phyloP scores from a whole-genome alignment of 2,888 invertebrate species.

The Boloria euphrosyne region DNA sequence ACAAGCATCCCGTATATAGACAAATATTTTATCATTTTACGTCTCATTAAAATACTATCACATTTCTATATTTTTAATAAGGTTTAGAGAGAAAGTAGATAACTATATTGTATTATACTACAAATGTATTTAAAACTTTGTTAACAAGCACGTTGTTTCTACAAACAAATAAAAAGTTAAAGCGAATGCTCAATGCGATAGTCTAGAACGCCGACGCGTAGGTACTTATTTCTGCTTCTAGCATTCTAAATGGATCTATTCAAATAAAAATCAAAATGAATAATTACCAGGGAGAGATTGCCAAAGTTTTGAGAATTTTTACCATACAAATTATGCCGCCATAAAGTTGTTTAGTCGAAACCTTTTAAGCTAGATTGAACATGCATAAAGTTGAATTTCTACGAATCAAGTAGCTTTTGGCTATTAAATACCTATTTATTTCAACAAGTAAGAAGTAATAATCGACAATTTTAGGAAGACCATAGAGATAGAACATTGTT shows the following conservation, averaged over 20 bases:
- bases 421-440: background rate
- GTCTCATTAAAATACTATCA: too few relatives aligned
- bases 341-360: constrained; percentile 7
- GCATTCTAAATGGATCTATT: background rate
- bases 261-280: background rate
- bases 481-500: too few relatives aligned
- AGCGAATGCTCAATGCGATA: background rate
- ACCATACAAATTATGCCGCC: background rate
- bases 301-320: constrained; percentile 6
- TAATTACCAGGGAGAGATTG: background rate
- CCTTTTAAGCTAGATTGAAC: constrained; percentile 13
- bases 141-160: too few relatives aligned
- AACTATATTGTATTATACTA: too few relatives aligned
- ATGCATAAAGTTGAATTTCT: constrained; percentile 7
- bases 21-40: too few relatives aligned
- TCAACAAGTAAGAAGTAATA: background rate
- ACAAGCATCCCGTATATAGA: too few relatives aligned
- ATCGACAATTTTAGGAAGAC: background rate
- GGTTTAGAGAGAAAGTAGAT: too few relatives aligned
- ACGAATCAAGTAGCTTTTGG: background rate
- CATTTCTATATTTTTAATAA: too few relatives aligned
- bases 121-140: too few relatives aligned
- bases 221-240: background rate
- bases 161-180: too few relatives aligned
- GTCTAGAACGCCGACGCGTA: background rate